phyloP scores from a whole-genome alignment of 2,888 invertebrate genomes.

The Melanchra persicariae region DNA sequence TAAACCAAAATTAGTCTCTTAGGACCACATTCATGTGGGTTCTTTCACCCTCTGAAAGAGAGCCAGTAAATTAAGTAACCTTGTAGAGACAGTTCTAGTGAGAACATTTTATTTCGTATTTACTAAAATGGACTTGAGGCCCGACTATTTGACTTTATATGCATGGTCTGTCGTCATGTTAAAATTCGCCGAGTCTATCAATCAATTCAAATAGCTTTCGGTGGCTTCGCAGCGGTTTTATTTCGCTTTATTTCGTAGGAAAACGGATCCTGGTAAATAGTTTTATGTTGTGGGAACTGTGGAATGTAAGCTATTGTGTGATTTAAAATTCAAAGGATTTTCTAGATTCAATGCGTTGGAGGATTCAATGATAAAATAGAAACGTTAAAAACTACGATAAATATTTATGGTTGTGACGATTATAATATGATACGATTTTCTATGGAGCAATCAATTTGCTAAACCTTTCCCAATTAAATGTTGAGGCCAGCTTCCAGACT shows the following conservation, averaged over 20 bases:
- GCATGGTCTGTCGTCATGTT: not conserved
- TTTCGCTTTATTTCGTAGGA: slow-evolving; percentile 11
- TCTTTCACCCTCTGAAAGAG: not conserved
- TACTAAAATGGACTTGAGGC: not conserved
- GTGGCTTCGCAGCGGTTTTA: slow-evolving; percentile 12
- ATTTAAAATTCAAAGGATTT: not conserved
- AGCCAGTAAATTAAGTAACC: no score
- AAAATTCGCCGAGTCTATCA: slow-evolving; percentile 30
- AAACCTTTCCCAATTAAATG: not conserved
- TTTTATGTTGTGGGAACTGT: not conserved
- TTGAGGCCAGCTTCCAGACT: not conserved
- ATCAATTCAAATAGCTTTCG: slow-evolving; percentile 44
- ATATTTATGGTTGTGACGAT: not conserved
- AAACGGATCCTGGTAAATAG: slow-evolving; percentile 7
- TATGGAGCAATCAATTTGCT: not conserved
- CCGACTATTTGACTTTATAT: not conserved
- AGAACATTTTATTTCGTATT: no score
- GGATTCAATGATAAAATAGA: not conserved
- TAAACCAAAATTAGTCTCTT: no score
- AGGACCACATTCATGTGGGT: no score
- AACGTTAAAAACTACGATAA: not conserved
- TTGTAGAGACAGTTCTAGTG: no score
- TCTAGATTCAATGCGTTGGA: not conserved
- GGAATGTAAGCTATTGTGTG: not conserved
- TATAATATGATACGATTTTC: no score